Conservation (phyloP, 1,140 invertebrate genomes). For the Hypothenemus hampei region DNA sequence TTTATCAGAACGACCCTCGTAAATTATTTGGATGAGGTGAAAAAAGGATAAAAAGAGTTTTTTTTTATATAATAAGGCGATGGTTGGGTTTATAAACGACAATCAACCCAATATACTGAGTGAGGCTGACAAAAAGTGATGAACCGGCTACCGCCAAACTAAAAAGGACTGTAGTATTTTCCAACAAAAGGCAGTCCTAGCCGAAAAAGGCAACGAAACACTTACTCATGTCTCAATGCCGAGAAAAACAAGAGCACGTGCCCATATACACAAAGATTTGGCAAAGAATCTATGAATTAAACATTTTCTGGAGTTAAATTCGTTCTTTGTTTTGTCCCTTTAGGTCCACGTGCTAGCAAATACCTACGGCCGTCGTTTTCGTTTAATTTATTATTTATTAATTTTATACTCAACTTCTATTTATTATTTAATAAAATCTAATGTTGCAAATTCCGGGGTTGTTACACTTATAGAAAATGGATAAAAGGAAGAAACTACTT, state of each 20-base stretch:
- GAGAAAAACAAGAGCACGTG: slow-evolving; percentile 18
- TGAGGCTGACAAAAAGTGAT: slow-evolving; percentile 16
- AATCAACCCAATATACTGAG: no score
- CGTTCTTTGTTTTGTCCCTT: slow-evolving; percentile 15
- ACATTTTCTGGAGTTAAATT: slow-evolving; percentile 17
- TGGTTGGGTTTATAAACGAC: no score
- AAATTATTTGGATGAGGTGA: no score
- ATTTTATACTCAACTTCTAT: no score
- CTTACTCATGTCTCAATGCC: slow-evolving; percentile 17
- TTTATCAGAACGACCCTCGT: no score
- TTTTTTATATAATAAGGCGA: no score
- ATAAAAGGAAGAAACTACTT: background rate
- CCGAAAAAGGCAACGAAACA: slow-evolving; percentile 18
- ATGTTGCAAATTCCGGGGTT: background rate
- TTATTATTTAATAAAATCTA: background rate
- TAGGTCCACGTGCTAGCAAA: slow-evolving; percentile 12
- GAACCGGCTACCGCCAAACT: background rate
- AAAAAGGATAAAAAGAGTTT: no score
- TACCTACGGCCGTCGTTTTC: background rate
- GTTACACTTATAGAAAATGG: background rate
- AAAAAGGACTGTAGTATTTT: slow-evolving; percentile 14
- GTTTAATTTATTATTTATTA: no score
- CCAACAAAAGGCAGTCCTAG: slow-evolving; percentile 10
- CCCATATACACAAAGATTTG: slow-evolving; percentile 22
- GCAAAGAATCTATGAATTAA: slow-evolving; percentile 20